These are phyloP conservation scores for Cryptocephalus primarius DNA, from an alignment of 2,888 invertebrate species.

Conservation along the genomic window DNA sequence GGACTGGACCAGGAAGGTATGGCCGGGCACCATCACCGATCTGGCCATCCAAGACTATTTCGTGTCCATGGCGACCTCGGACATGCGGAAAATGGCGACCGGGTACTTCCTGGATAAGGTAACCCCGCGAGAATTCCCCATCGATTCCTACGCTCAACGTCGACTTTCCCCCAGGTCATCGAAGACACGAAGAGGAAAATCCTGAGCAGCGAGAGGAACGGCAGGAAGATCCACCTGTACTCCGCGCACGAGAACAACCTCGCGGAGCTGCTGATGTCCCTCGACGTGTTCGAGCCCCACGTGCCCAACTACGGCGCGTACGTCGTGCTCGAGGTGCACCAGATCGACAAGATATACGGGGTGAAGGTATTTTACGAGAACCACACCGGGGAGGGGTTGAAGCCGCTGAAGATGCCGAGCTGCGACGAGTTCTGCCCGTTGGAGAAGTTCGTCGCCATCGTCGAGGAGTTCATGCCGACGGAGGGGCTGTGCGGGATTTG, in stretches of 20 bases:
- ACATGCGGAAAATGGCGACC: conserved; percentile 18
- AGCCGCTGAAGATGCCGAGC: conserved; percentile 15
- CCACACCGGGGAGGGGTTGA: conserved; percentile 11
- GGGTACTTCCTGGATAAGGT: conserved; percentile 18
- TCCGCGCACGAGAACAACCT: conserved; percentile 46
- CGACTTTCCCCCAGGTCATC: neutral
- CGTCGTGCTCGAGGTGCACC: conserved; percentile 23
- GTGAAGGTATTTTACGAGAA: conserved; percentile 22
- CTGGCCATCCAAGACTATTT: conserved; percentile 20
- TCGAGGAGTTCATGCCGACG: conserved; percentile 11
- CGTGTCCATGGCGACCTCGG: conserved; percentile 20
- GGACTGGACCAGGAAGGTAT: conserved; percentile 32
- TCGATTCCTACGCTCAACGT: too few relatives aligned
- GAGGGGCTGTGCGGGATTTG: neutral
- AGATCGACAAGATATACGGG: conserved; percentile 17
- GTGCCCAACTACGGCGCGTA: conserved; percentile 23
- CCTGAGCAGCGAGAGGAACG: neutral
- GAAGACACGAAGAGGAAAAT: conserved; percentile 13
- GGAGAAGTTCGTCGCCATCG: conserved; percentile 15
- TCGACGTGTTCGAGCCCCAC: conserved; percentile 37
- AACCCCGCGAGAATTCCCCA: too few relatives aligned
- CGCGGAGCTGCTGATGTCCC: conserved; percentile 35
- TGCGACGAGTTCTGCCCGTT: conserved; percentile 21
- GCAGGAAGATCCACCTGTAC: conserved; percentile 27
- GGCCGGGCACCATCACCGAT: conserved; percentile 26